Percentiles rank a stretch among this genome's conserved stretches.
These are phyloP conservation scores for Oxyruncus cristatus DNA, from an alignment of 2,113 vertebrate species.

Conservation along the genomic window DNA sequence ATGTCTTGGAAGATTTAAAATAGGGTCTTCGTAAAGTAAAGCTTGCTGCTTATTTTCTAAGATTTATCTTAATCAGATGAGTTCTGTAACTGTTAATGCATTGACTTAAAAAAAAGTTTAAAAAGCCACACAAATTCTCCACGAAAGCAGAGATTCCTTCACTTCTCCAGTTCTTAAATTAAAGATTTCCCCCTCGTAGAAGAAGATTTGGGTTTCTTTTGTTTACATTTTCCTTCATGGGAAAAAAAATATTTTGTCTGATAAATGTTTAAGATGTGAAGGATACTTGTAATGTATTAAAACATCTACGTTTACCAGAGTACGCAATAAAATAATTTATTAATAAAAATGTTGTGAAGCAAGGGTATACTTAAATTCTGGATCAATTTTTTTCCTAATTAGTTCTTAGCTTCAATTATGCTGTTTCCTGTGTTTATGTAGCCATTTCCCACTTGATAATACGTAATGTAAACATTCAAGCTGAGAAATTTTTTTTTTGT, in stretches of 20 bases:
- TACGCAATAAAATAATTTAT: not conserved
- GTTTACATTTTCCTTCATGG: not conserved
- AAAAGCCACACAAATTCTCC: not conserved
- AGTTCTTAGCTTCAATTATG: constrained; percentile 31
- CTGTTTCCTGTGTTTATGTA: constrained; percentile 65
- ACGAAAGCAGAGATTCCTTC: not conserved
- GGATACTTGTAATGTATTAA: constrained; percentile 11
- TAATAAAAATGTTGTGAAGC: not conserved
- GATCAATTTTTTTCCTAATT: constrained; percentile 11
- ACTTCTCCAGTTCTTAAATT: not conserved
- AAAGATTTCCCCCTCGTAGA: not conserved
- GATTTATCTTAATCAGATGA: not conserved
- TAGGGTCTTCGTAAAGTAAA: constrained; percentile 70
- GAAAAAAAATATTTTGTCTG: not conserved
- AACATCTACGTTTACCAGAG: not conserved
- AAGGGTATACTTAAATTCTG: not conserved
- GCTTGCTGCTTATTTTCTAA: constrained; percentile 25
- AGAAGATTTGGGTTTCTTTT: not conserved
- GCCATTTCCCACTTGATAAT: constrained; percentile 60
- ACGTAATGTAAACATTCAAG: constrained; percentile 48
- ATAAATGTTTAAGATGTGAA: constrained; percentile 9
- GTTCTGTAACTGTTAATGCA: not conserved
- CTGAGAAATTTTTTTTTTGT: not conserved
- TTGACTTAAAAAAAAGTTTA: not conserved
- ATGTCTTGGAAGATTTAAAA: constrained; percentile 84